These are phyloP conservation scores for Hyppa rectilinea DNA, from an alignment of 2,888 invertebrate species.

Conservation along the genomic window DNA sequence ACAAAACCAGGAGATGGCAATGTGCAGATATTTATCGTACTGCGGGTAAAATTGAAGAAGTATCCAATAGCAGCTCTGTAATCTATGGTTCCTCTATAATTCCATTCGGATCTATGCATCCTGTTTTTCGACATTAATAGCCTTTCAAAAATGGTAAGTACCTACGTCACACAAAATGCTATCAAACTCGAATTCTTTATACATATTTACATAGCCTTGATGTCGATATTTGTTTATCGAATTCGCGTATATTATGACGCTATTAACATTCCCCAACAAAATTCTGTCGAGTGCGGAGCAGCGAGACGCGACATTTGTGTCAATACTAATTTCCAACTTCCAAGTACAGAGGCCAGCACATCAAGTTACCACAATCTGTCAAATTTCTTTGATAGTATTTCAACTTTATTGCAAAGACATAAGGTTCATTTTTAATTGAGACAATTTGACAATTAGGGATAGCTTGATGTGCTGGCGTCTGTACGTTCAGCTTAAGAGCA, in stretches of 20 bases:
- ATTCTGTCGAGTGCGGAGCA: background rate
- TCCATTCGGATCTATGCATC: background rate
- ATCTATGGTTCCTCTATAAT: background rate
- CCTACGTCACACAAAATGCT: background rate
- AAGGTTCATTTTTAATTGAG: too few relatives aligned
- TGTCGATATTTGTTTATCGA: conserved; percentile 10
- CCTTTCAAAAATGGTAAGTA: background rate
- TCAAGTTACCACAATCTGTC: too few relatives aligned
- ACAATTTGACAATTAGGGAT: too few relatives aligned
- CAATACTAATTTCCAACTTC: background rate
- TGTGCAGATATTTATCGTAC: background rate
- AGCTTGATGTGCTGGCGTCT: too few relatives aligned
- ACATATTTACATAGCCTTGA: conserved; percentile 1
- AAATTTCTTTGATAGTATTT: too few relatives aligned
- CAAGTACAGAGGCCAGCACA: too few relatives aligned
- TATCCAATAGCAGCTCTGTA: background rate
- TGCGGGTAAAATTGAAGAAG: background rate
- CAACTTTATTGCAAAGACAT: too few relatives aligned
- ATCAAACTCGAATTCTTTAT: background rate
- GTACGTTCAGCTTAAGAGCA: background rate
- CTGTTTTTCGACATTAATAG: background rate
- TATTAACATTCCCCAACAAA: background rate
- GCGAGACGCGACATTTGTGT: background rate
- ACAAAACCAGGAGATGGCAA: background rate
- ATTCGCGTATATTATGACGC: background rate